Evolutionary conservation across 2,113 vertebrate genomes (phyloP).

Genomic region (Lanius collurio): DNA sequence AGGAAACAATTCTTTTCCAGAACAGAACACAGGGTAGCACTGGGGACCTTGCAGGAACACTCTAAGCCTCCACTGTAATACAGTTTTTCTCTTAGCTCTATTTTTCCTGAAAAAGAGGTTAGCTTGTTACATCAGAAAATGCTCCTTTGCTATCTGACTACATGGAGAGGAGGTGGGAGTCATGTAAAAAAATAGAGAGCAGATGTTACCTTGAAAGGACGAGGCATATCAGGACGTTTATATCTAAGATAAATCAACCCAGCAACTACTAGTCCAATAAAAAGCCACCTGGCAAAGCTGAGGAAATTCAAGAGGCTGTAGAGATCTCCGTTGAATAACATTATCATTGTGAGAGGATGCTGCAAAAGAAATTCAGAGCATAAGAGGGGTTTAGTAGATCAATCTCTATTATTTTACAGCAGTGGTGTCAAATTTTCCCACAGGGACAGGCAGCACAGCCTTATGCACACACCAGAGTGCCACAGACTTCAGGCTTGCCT

Average conservation of each 20-base stretch:
- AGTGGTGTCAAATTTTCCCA: not conserved
- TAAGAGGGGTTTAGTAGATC: not conserved
- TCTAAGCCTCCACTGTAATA: not conserved
- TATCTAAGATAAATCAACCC: constrained; percentile 94
- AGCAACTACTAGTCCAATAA: constrained; percentile 90
- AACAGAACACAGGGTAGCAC: not conserved
- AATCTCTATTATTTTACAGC: not conserved
- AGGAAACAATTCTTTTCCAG: not conserved
- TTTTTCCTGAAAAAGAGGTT: not conserved
- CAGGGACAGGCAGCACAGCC: not conserved
- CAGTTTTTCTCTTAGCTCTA: not conserved
- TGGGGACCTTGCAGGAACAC: not conserved
- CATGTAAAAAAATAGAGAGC: constrained; percentile 49
- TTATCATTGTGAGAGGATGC: constrained; percentile 91
- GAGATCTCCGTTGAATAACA: constrained; percentile 91
- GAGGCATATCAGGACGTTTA: constrained; percentile 88
- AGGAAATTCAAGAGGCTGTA: constrained; percentile 96
- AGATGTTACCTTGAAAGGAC: constrained; percentile 92
- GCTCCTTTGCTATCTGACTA: not conserved
- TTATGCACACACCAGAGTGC: not conserved
- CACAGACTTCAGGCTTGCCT: not conserved
- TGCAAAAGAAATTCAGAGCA: constrained; percentile 62
- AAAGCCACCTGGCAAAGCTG: constrained; percentile 96
- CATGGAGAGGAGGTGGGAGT: constrained; percentile 6
- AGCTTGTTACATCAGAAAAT: not conserved